Evolutionary conservation across 2,113 vertebrate species (phyloP).

Genomic region (Oreochromis aureus): DNA sequence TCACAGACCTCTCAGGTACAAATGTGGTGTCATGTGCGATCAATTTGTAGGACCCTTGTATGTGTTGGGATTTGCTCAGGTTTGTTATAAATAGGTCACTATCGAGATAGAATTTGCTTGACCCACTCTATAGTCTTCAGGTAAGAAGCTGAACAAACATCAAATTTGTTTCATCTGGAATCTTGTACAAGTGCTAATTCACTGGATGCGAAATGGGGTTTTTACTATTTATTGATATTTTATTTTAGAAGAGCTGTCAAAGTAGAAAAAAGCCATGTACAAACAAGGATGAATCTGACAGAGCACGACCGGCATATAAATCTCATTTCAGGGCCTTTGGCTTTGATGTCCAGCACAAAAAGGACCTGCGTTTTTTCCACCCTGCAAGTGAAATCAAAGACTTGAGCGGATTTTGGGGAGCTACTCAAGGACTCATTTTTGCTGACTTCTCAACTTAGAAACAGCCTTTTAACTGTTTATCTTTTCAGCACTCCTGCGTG

Average conservation of each 20-base stretch:
- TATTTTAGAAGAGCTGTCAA: conserved; percentile 36
- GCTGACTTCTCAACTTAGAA: conserved; percentile 13
- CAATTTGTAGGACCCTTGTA: neutral
- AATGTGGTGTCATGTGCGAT: neutral
- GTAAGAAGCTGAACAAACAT: neutral
- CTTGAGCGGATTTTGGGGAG: neutral
- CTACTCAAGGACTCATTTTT: neutral
- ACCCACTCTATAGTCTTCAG: neutral
- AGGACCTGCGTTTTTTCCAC: conserved; percentile 7
- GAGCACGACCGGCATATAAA: neutral
- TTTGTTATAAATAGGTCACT: neutral
- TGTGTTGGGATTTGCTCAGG: neutral
- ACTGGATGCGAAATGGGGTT: neutral
- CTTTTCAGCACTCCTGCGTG: neutral
- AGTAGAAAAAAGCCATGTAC: conserved; percentile 3
- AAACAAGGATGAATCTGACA: conserved; percentile 26
- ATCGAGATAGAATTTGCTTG: neutral
- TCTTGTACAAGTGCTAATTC: neutral
- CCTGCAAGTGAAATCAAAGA: conserved; percentile 40
- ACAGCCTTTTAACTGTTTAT: conserved; percentile 31
- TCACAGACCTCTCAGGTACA: neutral
- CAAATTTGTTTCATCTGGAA: neutral
- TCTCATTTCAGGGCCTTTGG: neutral
- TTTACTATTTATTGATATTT: neutral
- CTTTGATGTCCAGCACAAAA: conserved; percentile 49